These are phyloP conservation scores for Brachyhypopomus occidentalis DNA, from an alignment of 2,113 vertebrate genomes.

Conservation along the genomic window DNA sequence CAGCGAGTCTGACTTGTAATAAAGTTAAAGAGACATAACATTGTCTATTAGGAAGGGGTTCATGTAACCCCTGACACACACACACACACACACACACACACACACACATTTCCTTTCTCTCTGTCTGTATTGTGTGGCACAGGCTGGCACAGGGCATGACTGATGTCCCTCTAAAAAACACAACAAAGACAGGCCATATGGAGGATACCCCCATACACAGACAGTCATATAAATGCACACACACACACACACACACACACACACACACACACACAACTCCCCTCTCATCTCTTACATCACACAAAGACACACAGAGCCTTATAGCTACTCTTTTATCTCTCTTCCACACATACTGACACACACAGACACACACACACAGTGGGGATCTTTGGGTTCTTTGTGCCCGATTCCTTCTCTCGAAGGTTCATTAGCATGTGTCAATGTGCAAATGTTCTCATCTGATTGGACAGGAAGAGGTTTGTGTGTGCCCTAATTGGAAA, in stretches of 20 bases:
- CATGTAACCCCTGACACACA: conserved; percentile 3
- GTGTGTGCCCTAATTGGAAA: conserved; percentile 49
- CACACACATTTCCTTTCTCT: conserved; percentile 56
- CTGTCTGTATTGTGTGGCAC: conserved; percentile 44
- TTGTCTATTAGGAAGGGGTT: too few species aligned
- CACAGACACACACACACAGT: background rate
- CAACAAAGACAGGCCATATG: conserved; percentile 55
- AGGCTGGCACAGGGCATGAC: conserved; percentile 63
- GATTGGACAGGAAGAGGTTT: conserved; percentile 55
- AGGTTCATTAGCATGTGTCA: conserved; percentile 7
- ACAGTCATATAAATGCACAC: background rate
- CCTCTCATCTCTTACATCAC: too few species aligned
- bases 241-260: conserved; percentile 17
- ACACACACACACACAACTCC: background rate
- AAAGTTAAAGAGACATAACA: too few species aligned
- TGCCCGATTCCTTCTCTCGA: background rate
- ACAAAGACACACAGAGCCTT: too few species aligned
- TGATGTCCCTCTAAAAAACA: conserved; percentile 63
- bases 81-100: background rate
- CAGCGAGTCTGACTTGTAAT: too few species aligned
- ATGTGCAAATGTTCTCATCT: conserved; percentile 27
- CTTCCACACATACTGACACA: too few species aligned
- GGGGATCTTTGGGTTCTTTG: background rate
- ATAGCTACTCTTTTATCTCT: too few species aligned
- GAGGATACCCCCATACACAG: conserved; percentile 50